These are phyloP conservation scores for Aptenodytes patagonicus DNA, from an alignment of 2,113 vertebrate species.

Conservation along the genomic window DNA sequence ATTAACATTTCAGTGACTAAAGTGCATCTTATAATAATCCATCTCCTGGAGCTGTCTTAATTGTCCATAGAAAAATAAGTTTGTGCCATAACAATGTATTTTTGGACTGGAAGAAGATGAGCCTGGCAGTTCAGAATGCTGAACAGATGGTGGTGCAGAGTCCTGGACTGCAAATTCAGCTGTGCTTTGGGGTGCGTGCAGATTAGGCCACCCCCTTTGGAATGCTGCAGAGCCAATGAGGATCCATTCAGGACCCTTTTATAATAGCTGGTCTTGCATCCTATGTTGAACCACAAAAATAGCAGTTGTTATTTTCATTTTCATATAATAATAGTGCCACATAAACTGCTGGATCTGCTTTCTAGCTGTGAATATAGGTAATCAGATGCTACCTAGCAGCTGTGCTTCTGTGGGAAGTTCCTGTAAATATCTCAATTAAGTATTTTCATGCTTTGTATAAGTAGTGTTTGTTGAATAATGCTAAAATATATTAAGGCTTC, in stretches of 20 bases:
- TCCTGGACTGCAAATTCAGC: constrained; percentile 1
- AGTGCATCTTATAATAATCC: neutral
- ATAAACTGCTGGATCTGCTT: neutral
- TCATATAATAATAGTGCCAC: neutral
- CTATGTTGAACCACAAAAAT: neutral
- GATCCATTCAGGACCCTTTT: neutral
- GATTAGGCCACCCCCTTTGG: neutral
- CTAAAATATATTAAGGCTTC: neutral
- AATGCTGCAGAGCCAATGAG: neutral
- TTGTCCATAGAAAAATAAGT: neutral
- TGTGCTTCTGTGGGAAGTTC: constrained; percentile 56
- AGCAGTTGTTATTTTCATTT: constrained; percentile 44
- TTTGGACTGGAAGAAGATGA: constrained; percentile 6
- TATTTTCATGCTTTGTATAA: constrained; percentile 51
- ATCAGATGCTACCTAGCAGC: constrained; percentile 42
- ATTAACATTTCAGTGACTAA: constrained; percentile 12
- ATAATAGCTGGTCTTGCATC: neutral
- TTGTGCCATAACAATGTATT: constrained; percentile 15
- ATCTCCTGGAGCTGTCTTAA: neutral
- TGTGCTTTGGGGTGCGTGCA: neutral
- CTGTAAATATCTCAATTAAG: constrained; percentile 54
- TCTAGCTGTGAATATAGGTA: constrained; percentile 46
- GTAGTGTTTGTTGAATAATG: constrained; percentile 13
- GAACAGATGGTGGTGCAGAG: constrained; percentile 28
- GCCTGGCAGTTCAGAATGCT: neutral